Base-by-base conservation (phyloP, 2,113 vertebrate genomes). In the Trochalopteron elliotii region DNA sequence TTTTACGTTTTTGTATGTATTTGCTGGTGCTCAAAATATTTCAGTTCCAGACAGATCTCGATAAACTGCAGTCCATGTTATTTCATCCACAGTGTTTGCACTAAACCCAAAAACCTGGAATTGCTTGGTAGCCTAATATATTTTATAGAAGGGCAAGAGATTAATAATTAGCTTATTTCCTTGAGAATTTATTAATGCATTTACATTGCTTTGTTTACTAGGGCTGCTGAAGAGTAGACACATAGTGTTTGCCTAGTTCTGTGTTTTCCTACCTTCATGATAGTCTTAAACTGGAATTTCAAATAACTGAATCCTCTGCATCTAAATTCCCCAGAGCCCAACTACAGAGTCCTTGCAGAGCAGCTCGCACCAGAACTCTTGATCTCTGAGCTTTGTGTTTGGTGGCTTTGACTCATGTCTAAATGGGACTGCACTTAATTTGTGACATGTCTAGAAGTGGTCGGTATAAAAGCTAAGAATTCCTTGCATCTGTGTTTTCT, bases 341-440 rank as follows among this genome's bases (percentile, higher is more conserved):
- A 3, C 21, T 68, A 25, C 4, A n/a, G 39, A 50, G 16, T 65
- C 50, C 30, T 91, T 2, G 1, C 37, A 87, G 78, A 85, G 90
- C 55, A 90, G 19, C 21, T 76, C 80, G 27, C 55, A 83, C 33
- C 40, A 76, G 35, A 83, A 52, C 70, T 49, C 21, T 77, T 69
- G 24, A 55, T 76, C 30, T 87, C 42, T 72, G 45, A 87, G 61
- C 50, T 90, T 67, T 83, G 28, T 76, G 15, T 35, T 61, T 88
- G 63, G 55, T 94, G 70, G 50, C 81, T 95, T 93, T 88, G 84
- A 50, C 59, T 74, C 8, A 4, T 7, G 6, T 59, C 70, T 88
- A 72, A 47, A 80, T 91, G 50, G 69, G 67, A 68, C 55, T 88
- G 82, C 24, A 28, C 40, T 83, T 94, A 72, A 96, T 93, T 93